These are phyloP conservation scores for Ligdia adustata DNA, from an alignment of 2,888 invertebrate genomes.

Conservation along the genomic window DNA sequence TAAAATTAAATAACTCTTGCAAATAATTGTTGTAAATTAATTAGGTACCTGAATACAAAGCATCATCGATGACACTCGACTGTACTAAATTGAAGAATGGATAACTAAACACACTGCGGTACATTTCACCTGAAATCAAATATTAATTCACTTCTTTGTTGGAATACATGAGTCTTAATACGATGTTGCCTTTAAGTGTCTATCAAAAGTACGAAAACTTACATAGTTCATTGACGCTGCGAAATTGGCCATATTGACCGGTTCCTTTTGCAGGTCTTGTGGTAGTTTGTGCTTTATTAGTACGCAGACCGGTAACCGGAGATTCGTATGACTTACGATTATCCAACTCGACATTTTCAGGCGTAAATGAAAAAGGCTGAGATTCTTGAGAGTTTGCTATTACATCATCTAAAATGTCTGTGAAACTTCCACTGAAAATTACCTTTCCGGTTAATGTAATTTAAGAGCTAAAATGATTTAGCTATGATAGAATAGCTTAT, in stretches of 20 bases:
- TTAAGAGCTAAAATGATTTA: too few relatives aligned
- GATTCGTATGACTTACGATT: constrained; percentile 8
- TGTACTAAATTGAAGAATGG: constrained; percentile 89
- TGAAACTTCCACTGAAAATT: constrained; percentile 57
- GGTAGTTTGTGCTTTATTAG: constrained; percentile 9
- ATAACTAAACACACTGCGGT: constrained; percentile 82
- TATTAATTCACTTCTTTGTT: neutral
- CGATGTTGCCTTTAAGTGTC: too few relatives aligned
- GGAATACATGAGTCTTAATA: too few relatives aligned
- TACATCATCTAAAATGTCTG: constrained; percentile 66
- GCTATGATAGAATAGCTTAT: too few relatives aligned
- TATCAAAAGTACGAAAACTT: too few relatives aligned
- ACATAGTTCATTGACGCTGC: constrained; percentile 74
- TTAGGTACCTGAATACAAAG: constrained; percentile 86
- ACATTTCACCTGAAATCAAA: constrained; percentile 75
- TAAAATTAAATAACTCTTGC: too few relatives aligned
- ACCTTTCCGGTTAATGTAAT: neutral
- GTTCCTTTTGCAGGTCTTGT: constrained; percentile 57
- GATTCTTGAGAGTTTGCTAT: constrained; percentile 66
- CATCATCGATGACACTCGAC: constrained; percentile 87
- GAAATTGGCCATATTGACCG: constrained; percentile 64
- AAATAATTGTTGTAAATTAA: too few relatives aligned
- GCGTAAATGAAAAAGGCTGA: constrained; percentile 66
- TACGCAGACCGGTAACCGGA: constrained; percentile 4
- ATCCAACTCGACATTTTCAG: constrained; percentile 28